Evolutionary conservation across 2,113 vertebrate species (phyloP), one percentile per base, ranked within the genome.

Genomic region (Lynx canadensis): DNA sequence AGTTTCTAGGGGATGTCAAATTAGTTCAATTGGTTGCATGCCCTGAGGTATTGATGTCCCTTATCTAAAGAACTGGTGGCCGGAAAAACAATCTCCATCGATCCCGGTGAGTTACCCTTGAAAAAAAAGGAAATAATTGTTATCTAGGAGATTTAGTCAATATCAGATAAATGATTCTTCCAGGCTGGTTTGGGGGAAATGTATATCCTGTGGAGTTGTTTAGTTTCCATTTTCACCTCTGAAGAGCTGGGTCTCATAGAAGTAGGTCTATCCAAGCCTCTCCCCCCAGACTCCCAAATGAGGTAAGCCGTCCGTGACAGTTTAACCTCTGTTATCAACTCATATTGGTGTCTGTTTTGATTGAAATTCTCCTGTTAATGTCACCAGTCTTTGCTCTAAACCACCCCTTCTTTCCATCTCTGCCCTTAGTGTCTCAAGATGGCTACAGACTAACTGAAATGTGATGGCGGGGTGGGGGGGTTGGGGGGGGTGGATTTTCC

Each of bases 81-180:
- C 48, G 0, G 0, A 91, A 60, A 89, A 86, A 86, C 7, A 50
- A 76, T 90, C 21, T 87, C 68, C 31, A 82, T 76, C 16, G 82
- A 68, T 52, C 16, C 15, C 9, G 36, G 41, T 65, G 41, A 71
- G 4, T 82, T 94, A 89, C 2, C 63, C 21, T 89, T 81, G 12
- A 89, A 85, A 91, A 65, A 83, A 57, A 91, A 88, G 68, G 33
- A 96, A 74, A 55, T 4, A 31, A 55, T 94, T 14, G 1, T 88
- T 95, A 93, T 31, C 18, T 84, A 80, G 31, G 1, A 85, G 87
- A 84, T 87, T 83, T 79, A 55, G 29, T 97, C 55, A 92, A 68
- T 88, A 71, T 15, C 8, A 74, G 63, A 50, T 50, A 93, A 85
- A 69, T 92, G 88, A 55, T 95, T 85, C 41, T 94, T n/a, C 9